Conservation (phyloP, 2,888 invertebrate genomes). For the Chrysina gloriosa region DNA sequence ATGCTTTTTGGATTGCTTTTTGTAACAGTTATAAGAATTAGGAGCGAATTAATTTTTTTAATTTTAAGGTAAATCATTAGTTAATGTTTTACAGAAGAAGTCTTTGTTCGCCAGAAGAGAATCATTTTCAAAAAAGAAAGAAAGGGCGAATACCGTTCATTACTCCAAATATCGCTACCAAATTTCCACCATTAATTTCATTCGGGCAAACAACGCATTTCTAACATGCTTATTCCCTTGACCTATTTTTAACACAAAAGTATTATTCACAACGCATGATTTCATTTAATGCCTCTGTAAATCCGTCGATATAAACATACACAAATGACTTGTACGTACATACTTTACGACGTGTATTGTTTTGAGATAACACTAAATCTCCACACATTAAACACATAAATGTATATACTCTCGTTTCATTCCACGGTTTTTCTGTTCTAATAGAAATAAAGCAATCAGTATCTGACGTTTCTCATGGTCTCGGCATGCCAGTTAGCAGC, state of each 20-base stretch:
- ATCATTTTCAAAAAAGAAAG: too few relatives aligned
- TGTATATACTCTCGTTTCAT: not conserved
- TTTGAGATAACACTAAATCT: not conserved
- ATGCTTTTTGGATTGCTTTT: too few relatives aligned
- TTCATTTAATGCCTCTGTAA: not conserved
- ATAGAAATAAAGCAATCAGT: conserved; percentile 12
- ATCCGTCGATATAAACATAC: conserved; percentile 1
- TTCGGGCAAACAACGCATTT: not conserved
- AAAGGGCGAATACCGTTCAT: too few relatives aligned
- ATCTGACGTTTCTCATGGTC: conserved; percentile 14
- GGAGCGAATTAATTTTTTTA: too few relatives aligned
- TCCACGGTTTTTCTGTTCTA: not conserved
- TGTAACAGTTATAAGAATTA: too few relatives aligned
- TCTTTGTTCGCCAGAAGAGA: too few relatives aligned
- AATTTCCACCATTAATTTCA: too few relatives aligned
- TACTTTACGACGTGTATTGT: conserved; percentile 11
- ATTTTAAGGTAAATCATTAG: too few relatives aligned
- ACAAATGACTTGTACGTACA: not conserved
- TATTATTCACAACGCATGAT: conserved; percentile 16
- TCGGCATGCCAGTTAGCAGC: not conserved
- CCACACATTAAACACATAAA: not conserved
- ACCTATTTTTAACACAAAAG: conserved; percentile 21
- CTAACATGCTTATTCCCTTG: not conserved
- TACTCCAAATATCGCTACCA: too few relatives aligned
- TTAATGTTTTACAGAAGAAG: too few relatives aligned